These are phyloP conservation scores for Ctenomys sociabilis DNA, from an alignment of 2,113 vertebrate species.

Conservation along the genomic window DNA sequence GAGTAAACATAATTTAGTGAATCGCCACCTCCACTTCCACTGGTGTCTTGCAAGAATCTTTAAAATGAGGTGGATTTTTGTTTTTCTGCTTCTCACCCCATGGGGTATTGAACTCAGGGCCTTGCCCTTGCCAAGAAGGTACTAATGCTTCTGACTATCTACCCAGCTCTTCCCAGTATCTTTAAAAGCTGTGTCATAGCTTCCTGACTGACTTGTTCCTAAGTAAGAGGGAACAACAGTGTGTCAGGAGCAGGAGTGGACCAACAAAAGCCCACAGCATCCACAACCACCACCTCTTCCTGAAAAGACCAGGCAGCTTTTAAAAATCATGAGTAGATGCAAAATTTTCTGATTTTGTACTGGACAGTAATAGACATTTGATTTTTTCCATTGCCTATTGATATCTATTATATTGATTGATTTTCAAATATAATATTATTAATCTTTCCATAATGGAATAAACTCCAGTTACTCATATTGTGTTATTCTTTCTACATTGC, in stretches of 20 bases:
- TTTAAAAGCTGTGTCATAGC: background rate
- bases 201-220: background rate
- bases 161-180: background rate
- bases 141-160: too few species aligned
- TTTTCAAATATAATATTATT: constrained; percentile 31
- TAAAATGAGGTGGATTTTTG: background rate
- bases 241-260: background rate
- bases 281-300: background rate
- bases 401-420: background rate
- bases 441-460: background rate
- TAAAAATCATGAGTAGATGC: background rate
- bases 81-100: too few species aligned
- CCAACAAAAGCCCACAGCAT: background rate
- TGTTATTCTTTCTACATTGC: background rate
- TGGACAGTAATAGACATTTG: background rate
- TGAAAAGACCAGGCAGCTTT: background rate
- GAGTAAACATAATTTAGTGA: background rate
- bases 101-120: too few species aligned
- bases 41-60: background rate
- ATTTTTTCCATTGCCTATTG: constrained; percentile 9
- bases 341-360: background rate
- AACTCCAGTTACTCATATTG: background rate
- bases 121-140: too few species aligned
- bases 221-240: background rate
- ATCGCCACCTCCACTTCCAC: background rate